Conservation (phyloP, 2,888 invertebrate genomes). For the Parnassius smintheus region DNA sequence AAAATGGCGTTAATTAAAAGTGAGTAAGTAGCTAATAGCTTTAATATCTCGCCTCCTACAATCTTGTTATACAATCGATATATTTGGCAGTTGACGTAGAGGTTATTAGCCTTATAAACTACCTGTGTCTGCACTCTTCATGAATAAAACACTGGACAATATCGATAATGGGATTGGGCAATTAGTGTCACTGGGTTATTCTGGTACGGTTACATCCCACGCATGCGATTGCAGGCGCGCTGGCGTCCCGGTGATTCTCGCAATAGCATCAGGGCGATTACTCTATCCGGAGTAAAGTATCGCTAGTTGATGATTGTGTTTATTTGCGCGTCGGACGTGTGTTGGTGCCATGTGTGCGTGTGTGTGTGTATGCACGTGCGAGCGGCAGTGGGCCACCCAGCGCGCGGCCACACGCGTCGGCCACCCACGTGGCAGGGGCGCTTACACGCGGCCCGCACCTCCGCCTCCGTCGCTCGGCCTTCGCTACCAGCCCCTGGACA, state of each 20-base stretch:
- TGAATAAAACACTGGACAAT: neutral
- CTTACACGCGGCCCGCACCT: conserved; percentile 62
- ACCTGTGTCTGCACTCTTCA: neutral
- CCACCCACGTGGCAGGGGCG: conserved; percentile 78
- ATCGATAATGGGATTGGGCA: conserved; percentile 19
- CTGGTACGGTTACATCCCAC: conserved; percentile 5
- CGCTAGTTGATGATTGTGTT: conserved; percentile 80
- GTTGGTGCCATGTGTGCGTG: conserved; percentile 60
- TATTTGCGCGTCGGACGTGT: conserved; percentile 72
- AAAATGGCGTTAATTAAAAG: too few relatives aligned
- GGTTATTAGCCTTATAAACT: too few relatives aligned
- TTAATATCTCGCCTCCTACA: too few relatives aligned
- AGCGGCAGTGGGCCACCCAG: conserved; percentile 74
- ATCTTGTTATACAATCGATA: too few relatives aligned
- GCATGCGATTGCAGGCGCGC: conserved; percentile 24
- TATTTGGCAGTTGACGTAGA: too few relatives aligned
- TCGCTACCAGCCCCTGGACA: conserved; percentile 44
- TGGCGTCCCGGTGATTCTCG: conserved; percentile 40
- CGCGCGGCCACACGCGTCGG: conserved; percentile 77
- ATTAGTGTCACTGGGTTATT: conserved; percentile 23
- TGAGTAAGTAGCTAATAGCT: too few relatives aligned
- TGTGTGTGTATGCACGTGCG: conserved; percentile 58
- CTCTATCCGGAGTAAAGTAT: conserved; percentile 79
- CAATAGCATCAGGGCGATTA: conserved; percentile 71
- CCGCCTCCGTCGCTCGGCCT: conserved; percentile 29